phyloP scores from a whole-genome alignment of 2,797 vertebrate genomes.

The Peromyscus melanophrys region DNA sequence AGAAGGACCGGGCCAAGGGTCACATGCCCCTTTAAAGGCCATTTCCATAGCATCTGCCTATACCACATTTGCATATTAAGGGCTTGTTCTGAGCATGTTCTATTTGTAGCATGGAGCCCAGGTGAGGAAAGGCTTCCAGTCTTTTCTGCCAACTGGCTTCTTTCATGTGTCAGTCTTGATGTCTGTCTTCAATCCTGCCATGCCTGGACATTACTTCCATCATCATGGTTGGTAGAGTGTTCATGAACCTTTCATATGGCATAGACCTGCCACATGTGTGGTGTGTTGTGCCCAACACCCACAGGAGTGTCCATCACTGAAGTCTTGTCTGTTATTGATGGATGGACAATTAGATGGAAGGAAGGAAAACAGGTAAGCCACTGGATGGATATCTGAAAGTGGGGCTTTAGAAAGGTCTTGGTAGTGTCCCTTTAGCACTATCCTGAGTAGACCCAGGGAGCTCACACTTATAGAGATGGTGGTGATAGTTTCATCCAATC shows the following conservation, averaged over 20 bases:
- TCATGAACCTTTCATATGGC: fast-evolving
- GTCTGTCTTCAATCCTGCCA: not conserved
- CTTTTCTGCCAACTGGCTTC: not conserved
- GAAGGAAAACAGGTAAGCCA: fast-evolving
- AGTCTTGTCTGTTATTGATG: not conserved
- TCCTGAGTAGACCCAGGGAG: not conserved
- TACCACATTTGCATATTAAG: not conserved
- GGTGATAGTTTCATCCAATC: fast-evolving
- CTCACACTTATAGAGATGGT: not conserved
- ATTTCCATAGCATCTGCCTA: not conserved
- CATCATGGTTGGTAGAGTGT: not conserved
- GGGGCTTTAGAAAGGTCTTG: fast-evolving
- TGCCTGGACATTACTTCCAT: not conserved
- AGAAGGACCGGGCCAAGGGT: not conserved
- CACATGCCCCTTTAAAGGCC: not conserved
- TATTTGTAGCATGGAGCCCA: not conserved
- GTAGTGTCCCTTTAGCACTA: fast-evolving
- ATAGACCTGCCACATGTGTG: fast-evolving
- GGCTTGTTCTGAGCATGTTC: not conserved
- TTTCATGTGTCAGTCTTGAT: not conserved
- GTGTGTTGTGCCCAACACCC: not conserved
- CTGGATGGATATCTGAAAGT: fast-evolving
- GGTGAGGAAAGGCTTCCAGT: not conserved
- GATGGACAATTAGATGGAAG: too few relatives aligned
- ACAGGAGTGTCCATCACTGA: not conserved